Percentiles rank a stretch among this genome's conserved stretches.
phyloP scores from a whole-genome alignment of 2,888 invertebrate species.

The Liodrosophila aerea region DNA sequence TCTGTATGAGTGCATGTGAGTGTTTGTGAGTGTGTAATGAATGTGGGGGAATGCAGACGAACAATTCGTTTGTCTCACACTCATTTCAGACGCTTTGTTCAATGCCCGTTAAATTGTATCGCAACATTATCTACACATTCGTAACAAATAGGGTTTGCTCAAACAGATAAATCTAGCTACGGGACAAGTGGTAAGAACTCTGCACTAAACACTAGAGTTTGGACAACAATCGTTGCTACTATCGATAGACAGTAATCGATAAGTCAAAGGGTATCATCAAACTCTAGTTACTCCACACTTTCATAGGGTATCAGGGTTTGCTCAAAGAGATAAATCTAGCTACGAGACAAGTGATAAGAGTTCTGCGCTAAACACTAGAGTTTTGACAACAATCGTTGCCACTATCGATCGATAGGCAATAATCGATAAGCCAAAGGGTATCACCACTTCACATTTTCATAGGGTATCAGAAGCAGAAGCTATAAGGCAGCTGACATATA shows the following conservation, averaged over 20 bases:
- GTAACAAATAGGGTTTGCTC: conserved; percentile 22
- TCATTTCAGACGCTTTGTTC: conserved; percentile 42
- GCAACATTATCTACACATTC: conserved; percentile 45
- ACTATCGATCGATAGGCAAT: no score
- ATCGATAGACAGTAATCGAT: no score
- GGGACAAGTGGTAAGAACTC: no score
- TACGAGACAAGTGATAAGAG: no score
- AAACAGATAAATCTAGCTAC: background rate
- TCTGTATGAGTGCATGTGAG: conserved; percentile 17
- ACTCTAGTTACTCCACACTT: no score
- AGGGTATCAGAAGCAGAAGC: no score
- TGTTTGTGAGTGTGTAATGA: conserved; percentile 15
- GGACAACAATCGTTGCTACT: no score
- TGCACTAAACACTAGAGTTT: no score
- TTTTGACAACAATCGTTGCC: no score
- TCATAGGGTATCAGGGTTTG: conserved; percentile 24
- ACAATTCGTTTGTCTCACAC: conserved; percentile 19
- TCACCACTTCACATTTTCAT: conserved; percentile 35
- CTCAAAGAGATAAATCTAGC: background rate
- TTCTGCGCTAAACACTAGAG: no score
- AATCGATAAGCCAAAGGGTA: no score
- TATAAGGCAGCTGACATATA: conserved; percentile 13
- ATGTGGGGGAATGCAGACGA: conserved; percentile 4
- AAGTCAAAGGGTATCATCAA: no score
- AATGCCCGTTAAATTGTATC: conserved; percentile 50